Conservation (phyloP, 2,113 vertebrate species). For the Todiramphus chloris region DNA sequence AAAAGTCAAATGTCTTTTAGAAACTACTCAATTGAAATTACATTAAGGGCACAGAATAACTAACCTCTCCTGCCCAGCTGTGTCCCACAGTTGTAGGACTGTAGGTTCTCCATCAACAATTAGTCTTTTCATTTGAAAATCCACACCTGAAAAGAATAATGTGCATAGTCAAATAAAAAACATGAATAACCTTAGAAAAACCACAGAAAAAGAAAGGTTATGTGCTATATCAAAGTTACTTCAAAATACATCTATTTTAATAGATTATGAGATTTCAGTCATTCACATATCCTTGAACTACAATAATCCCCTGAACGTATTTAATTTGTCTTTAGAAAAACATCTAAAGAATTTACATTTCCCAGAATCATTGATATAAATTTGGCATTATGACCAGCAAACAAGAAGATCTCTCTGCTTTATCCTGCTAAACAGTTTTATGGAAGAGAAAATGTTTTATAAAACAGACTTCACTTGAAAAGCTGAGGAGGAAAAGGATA, state of each 20-base stretch:
- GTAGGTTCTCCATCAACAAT: conserved; percentile 92
- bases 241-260: not conserved
- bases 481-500: not conserved
- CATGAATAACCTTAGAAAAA: not conserved
- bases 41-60: not conserved
- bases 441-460: not conserved
- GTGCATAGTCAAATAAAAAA: not conserved
- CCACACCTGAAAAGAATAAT: conserved; percentile 82
- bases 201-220: not conserved
- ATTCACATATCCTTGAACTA: not conserved
- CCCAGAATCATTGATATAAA: not conserved
- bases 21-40: not conserved
- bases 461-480: not conserved
- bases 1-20: not conserved
- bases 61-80: conserved; percentile 95
- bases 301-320: not conserved
- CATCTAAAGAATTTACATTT: not conserved
- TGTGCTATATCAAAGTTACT: not conserved
- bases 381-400: not conserved
- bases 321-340: not conserved
- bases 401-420: not conserved
- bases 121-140: conserved; percentile 96
- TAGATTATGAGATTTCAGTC: not conserved
- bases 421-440: not conserved
- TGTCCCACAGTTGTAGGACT: conserved; percentile 93